A percentile compares a stretch with the other conserved stretches of the same genome.
Conservation (phyloP, 1,140 invertebrate species). For the Galleria mellonella region DNA sequence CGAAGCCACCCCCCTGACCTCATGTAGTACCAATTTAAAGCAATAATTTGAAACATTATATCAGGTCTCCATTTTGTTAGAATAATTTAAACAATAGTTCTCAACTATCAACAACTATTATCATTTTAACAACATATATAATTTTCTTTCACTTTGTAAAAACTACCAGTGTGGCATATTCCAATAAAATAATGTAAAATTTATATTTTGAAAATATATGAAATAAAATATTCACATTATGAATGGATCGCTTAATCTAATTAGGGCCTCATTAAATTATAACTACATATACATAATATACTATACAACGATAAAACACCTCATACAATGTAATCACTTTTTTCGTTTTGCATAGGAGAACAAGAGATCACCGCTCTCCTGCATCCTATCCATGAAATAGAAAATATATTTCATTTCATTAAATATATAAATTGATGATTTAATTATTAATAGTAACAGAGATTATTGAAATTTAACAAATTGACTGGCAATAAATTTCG, state of each 20-base stretch:
- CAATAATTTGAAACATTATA: slow-evolving; percentile 53
- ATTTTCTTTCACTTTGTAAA: slow-evolving; percentile 1
- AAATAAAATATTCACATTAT: slow-evolving; percentile 2
- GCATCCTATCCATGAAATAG: too few relatives aligned
- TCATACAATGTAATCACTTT: neutral
- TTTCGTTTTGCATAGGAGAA: too few relatives aligned
- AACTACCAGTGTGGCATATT: slow-evolving; percentile 2
- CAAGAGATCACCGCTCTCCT: too few relatives aligned
- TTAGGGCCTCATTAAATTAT: slow-evolving; percentile 13
- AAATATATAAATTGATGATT: too few relatives aligned
- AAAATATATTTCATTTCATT: too few relatives aligned
- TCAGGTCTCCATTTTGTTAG: slow-evolving; percentile 42
- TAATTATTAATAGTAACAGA: too few relatives aligned
- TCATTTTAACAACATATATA: slow-evolving; percentile 9
- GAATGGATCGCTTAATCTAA: slow-evolving; percentile 9
- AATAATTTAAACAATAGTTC: slow-evolving; percentile 20
- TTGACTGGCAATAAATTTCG: too few relatives aligned
- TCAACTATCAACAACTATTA: slow-evolving; percentile 17
- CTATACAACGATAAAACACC: slow-evolving; percentile 9
- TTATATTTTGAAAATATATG: slow-evolving; percentile 9
- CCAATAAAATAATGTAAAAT: slow-evolving; percentile 6
- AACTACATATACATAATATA: slow-evolving; percentile 10
- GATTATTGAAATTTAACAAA: too few relatives aligned
- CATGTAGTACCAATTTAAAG: slow-evolving; percentile 60
- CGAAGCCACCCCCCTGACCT: slow-evolving; percentile 50